Conservation (phyloP, 2,888 invertebrate genomes). For the Harpagoxenus sublaevis region DNA sequence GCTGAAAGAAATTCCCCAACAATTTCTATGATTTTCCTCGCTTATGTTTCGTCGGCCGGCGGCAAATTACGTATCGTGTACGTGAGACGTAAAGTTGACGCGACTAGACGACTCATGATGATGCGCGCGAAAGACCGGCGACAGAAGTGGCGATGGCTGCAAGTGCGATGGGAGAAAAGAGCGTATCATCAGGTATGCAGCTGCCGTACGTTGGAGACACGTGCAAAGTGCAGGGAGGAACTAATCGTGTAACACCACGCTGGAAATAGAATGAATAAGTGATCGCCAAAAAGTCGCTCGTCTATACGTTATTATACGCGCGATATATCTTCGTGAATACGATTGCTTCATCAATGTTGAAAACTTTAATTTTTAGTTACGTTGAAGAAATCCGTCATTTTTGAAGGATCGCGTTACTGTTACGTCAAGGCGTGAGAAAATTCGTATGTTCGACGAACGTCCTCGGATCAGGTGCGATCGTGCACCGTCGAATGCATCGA, state of each 20-base stretch:
- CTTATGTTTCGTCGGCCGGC: conserved; percentile 16
- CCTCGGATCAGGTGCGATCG: not conserved
- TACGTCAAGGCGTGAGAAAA: not conserved
- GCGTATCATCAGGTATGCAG: conserved; percentile 64
- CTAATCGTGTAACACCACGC: conserved; percentile 20
- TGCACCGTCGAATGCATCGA: not conserved
- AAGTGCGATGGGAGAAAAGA: conserved; percentile 51
- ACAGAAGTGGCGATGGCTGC: conserved; percentile 49
- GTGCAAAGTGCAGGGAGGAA: conserved; percentile 24
- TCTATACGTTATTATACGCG: not conserved
- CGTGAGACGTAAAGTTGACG: conserved; percentile 50
- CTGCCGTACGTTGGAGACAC: conserved; percentile 58
- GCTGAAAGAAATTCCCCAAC: not conserved
- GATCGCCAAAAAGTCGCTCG: not conserved
- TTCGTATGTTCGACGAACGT: not conserved
- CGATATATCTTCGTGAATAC: not conserved
- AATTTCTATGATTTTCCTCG: conserved; percentile 28
- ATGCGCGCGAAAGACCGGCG: conserved; percentile 55
- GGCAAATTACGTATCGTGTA: conserved; percentile 49
- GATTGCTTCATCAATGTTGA: not conserved
- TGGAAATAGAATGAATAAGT: conserved; percentile 25
- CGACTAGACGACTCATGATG: conserved; percentile 64
- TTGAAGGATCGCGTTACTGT: not conserved
- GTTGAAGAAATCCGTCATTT: not conserved
- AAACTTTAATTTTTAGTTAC: not conserved